Conservation (phyloP, 2,888 invertebrate species). For the Lasioglossum malachurum region DNA sequence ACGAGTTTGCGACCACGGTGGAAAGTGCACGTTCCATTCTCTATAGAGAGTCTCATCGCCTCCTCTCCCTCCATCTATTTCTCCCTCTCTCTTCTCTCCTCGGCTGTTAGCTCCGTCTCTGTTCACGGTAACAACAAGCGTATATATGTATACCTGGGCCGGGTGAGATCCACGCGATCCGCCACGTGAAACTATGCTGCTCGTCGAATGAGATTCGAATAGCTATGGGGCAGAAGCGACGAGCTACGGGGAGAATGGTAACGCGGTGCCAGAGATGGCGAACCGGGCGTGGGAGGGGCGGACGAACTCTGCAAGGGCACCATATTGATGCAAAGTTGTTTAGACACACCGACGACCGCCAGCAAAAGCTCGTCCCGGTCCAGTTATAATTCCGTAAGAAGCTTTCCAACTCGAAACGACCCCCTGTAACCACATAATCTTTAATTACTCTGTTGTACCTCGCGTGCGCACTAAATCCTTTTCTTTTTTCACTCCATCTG, state of each 20-base stretch:
- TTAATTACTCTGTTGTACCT: no score
- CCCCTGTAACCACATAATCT: background rate
- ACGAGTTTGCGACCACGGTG: slow-evolving; percentile 67
- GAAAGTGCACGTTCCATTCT: slow-evolving; percentile 60
- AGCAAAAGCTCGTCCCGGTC: slow-evolving; percentile 35
- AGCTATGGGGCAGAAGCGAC: slow-evolving; percentile 41
- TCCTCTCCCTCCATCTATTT: background rate
- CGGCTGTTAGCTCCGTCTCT: slow-evolving; percentile 11
- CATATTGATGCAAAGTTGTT: slow-evolving; percentile 76
- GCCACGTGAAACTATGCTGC: slow-evolving; percentile 76
- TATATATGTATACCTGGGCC: slow-evolving; percentile 37
- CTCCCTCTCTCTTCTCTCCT: background rate
- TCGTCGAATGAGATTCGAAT: slow-evolving; percentile 77
- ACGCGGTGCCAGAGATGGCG: background rate
- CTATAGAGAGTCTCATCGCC: slow-evolving; percentile 40
- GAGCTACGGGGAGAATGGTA: slow-evolving; percentile 4
- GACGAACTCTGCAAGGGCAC: slow-evolving; percentile 44
- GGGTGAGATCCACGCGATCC: slow-evolving; percentile 50
- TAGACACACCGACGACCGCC: slow-evolving; percentile 69
- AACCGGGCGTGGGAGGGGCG: background rate
- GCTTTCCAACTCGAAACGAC: slow-evolving; percentile 44
- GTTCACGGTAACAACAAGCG: slow-evolving; percentile 45
- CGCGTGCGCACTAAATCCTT: no score
- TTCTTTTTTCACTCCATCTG: no score
- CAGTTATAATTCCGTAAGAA: slow-evolving; percentile 64